Evolutionary conservation across 53 echinoderm and acorn worm species (phyloP).

Genomic region (Temnopleurus reevesii): DNA sequence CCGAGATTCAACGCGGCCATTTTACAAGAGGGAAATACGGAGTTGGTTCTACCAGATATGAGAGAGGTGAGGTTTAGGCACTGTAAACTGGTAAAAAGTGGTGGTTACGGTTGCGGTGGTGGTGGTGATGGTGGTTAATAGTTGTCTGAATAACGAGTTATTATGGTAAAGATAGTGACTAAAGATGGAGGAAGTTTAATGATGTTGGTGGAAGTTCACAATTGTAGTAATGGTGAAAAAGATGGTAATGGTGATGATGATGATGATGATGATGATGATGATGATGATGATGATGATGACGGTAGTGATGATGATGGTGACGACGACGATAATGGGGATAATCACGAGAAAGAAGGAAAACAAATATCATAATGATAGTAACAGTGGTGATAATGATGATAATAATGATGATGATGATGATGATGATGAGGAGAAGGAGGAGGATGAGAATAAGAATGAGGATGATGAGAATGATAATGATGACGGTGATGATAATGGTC

Average conservation of each 20-base stretch:
- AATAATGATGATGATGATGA: background rate
- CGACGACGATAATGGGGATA: background rate
- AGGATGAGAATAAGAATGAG: no score
- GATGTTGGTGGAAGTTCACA: background rate
- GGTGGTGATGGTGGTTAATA: background rate
- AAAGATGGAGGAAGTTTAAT: no score
- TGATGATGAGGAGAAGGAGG: no score
- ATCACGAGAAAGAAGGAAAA: background rate
- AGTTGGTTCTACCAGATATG: constrained; percentile 28
- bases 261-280: background rate
- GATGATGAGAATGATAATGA: no score
- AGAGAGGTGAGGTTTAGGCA: background rate
- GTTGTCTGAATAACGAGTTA: background rate
- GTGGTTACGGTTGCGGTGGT: background rate
- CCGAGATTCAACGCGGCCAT: constrained; percentile 41
- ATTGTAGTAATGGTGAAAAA: background rate
- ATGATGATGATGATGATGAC: background rate
- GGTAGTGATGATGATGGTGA: background rate
- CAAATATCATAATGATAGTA: background rate
- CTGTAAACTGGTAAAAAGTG: background rate
- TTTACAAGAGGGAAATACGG: background rate
- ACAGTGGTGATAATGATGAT: background rate
- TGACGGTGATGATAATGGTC: no score
- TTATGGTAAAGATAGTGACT: background rate
- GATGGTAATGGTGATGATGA: background rate